These are phyloP conservation scores for Campoletis sonorensis DNA, from an alignment of 1,140 invertebrate genomes.

Conservation along the genomic window DNA sequence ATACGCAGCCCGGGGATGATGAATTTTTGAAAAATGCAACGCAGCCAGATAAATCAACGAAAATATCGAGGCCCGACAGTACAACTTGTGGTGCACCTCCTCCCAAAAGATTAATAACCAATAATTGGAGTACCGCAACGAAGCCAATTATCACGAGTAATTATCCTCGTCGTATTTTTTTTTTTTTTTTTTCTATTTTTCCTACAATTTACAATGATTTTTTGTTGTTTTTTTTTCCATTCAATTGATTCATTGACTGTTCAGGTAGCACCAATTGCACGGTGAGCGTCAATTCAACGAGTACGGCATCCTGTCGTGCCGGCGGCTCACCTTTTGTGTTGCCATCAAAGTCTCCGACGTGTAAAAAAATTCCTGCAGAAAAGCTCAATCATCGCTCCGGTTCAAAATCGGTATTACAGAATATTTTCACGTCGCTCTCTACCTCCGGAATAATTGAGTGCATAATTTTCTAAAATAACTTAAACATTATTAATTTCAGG, in stretches of 20 bases:
- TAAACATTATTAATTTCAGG: constrained; percentile 52
- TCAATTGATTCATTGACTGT: constrained; percentile 41
- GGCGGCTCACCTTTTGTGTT: constrained; percentile 62
- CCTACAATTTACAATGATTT: neutral
- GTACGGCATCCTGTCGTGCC: constrained; percentile 63
- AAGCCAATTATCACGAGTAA: constrained; percentile 36
- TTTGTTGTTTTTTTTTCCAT: neutral
- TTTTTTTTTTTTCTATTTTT: too few relatives aligned
- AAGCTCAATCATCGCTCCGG: constrained; percentile 63
- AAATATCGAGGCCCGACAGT: constrained; percentile 39
- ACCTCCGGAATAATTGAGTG: neutral
- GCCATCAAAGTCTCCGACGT: constrained; percentile 52
- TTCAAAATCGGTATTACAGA: constrained; percentile 63
- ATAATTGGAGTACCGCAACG: constrained; percentile 4
- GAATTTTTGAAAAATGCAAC: neutral
- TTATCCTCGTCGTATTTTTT: constrained; percentile 23
- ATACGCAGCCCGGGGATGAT: neutral
- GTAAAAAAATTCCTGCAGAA: constrained; percentile 61
- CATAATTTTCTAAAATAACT: constrained; percentile 20
- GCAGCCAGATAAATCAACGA: neutral
- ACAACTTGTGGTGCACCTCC: neutral
- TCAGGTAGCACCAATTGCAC: constrained; percentile 56
- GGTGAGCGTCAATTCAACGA: constrained; percentile 53
- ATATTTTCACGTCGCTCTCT: constrained; percentile 2
- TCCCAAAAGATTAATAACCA: constrained; percentile 21